These are phyloP conservation scores for Calliopum simillimum DNA, from an alignment of 2,888 invertebrate genomes.

Conservation along the genomic window DNA sequence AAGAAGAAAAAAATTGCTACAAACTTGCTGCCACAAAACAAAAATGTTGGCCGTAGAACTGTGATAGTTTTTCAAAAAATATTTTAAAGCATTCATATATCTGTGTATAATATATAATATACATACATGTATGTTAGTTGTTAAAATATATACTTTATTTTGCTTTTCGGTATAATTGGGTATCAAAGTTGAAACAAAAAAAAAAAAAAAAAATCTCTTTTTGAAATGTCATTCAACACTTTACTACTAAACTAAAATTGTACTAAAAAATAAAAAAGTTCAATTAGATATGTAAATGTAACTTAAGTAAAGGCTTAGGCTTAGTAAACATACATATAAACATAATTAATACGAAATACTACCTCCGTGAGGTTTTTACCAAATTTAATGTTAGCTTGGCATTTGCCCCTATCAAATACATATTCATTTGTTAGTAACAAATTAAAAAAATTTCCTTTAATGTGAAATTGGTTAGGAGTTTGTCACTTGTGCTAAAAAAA, in stretches of 20 bases:
- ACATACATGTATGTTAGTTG: conserved; percentile 18
- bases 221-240: too few species aligned
- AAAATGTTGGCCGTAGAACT: conserved; percentile 46
- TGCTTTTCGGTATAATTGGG: too few species aligned
- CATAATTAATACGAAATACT: conserved; percentile 18
- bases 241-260: too few species aligned
- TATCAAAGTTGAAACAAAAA: not conserved
- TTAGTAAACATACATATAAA: conserved; percentile 2
- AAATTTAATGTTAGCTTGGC: conserved; percentile 32
- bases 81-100: not conserved
- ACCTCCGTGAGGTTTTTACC: conserved; percentile 54
- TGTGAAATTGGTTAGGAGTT: too few species aligned
- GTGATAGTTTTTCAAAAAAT: conserved; percentile 52
- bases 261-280: too few species aligned
- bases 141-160: too few species aligned
- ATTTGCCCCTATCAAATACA: not conserved
- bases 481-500: not conserved
- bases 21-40: conserved; percentile 41
- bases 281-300: not conserved
- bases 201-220: not conserved
- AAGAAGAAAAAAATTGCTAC: conserved; percentile 27
- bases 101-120: not conserved
- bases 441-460: too few species aligned
- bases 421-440: too few species aligned
- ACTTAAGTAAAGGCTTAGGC: not conserved